Conservation (phyloP, 2,888 invertebrate species). For the Ornithoptera priamus region DNA sequence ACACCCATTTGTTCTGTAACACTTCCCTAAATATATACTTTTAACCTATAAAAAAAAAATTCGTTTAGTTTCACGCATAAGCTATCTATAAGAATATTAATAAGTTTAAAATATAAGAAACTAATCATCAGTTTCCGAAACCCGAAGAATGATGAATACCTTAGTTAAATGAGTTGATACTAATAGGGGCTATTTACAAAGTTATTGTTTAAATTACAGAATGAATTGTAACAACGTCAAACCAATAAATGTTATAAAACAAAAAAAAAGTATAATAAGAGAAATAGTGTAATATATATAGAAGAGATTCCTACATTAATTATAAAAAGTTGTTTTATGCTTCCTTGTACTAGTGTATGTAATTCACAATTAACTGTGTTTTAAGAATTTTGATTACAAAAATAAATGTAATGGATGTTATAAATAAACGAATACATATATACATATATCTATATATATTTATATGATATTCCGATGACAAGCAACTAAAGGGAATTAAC, state of each 20-base stretch:
- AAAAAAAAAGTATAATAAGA: too few species aligned
- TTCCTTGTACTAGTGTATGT: too few species aligned
- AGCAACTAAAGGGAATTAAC: slow-evolving; percentile 44
- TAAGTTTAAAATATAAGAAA: neutral
- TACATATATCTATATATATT: neutral
- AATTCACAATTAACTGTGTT: neutral
- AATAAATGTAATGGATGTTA: slow-evolving; percentile 2
- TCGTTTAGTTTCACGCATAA: neutral
- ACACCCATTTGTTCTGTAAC: slow-evolving; percentile 58
- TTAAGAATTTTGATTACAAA: neutral
- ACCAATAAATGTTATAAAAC: too few species aligned
- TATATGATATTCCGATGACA: slow-evolving; percentile 29
- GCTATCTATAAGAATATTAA: neutral
- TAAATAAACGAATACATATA: slow-evolving; percentile 19
- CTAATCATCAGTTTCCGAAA: too few species aligned
- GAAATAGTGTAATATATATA: too few species aligned
- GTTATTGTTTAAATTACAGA: too few species aligned
- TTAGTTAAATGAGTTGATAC: too few species aligned
- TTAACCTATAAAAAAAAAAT: slow-evolving; percentile 41
- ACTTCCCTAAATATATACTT: slow-evolving; percentile 50
- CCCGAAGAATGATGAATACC: too few species aligned
- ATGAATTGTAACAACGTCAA: too few species aligned
- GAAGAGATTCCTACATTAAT: neutral
- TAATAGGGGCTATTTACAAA: too few species aligned
- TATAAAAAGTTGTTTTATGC: too few species aligned